Base-by-base conservation (phyloP, 2,113 vertebrate species). In the Myanophis thanlyinensis region DNA sequence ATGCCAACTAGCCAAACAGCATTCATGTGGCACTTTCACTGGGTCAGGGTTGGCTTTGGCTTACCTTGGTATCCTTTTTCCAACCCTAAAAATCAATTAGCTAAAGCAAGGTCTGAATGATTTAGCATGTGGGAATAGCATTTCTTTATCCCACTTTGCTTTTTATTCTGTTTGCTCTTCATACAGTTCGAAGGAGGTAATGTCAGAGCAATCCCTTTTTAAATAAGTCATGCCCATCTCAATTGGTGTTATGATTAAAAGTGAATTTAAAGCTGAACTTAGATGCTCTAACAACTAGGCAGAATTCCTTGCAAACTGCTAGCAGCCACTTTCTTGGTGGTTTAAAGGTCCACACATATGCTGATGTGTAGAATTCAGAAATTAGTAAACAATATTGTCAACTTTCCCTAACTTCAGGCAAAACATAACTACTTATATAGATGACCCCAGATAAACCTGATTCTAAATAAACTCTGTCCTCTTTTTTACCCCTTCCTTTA, bases 301-400 rank as follows among this genome's bases (percentile, higher is more conserved):
- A 85, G 23, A 93, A 40, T 59, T 27, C 25, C 47, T 51, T 59
- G 53, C 52, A 49, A 20, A 51, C 3, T 59, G 92, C 87, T 51
- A 80, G 35, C 86, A 88, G 30, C 73, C 11, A n/a, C 53, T 62
- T 51, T 80, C 67, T 9, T 80, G 73, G 18, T 80, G 73, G 73
- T 80, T 80, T 80, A 20, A 40, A 46, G 88, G 84, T 0, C 0
- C 0, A 0, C 0, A 0, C 5, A 44, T 23, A 40, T 85, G 20
- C 90, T 51, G 87, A 91, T 92, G 90, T 20, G 85, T 35, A 93
- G 92, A 95, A 91, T 94, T 97, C 94, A 91, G 92, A 95, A 92
- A 91, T 93, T 62, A 94, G 86, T 67, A 84, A 95, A 85, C 94
- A 94, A 95, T 95, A 93, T 91, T 95, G 96, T 92, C 94, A 96